Base-by-base conservation (phyloP, 1,140 invertebrate species). In the Zaprionus africanus region DNA sequence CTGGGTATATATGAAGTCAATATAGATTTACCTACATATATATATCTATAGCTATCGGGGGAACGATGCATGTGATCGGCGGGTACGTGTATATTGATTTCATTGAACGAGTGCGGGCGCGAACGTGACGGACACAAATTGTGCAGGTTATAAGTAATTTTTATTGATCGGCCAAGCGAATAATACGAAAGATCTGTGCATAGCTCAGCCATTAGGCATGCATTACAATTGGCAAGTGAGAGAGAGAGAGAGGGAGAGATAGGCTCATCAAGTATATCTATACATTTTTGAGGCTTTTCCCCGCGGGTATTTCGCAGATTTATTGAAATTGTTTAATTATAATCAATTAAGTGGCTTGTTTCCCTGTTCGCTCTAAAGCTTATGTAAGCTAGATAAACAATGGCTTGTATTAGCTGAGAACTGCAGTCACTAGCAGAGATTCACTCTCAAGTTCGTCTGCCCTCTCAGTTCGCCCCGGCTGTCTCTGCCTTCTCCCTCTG, bases 131-230 rank as follows among this genome's bases (percentile, higher is more conserved):
- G 54, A 56, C 56, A 67, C 70, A 46, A 57, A 57, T 64, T 63
- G 57, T 62, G 62, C 36, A 58, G 57, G 9, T 51, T 13, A 43
- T 53, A 24, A 36, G 31, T 43, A 59, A 22, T 38, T 17, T 51
- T 51, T 60, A 46, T 51, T 56, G 34, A 58, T 76, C 68, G 78
- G 69, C 83, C 56, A 59, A 53, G 67, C 74, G 59, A 57, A 69
- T 90, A 90, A 81, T 78, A 13, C 64, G 68, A 67, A 58, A 78
- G 66, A 43, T 73, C 70, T 67, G 76, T 78, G 81, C 85, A 87
- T 81, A 71, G 60, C 64, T 81, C 22, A 71, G 59, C 81, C 81
- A 73, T 79, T 74, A 63, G 63, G 65, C 79, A 80, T 49, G 57
- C 62, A 87, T 67, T 76, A 69, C 41, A 60, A 15, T 38, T 61